Conservation (phyloP, 2,797 vertebrate species). For the Periparus ater region DNA sequence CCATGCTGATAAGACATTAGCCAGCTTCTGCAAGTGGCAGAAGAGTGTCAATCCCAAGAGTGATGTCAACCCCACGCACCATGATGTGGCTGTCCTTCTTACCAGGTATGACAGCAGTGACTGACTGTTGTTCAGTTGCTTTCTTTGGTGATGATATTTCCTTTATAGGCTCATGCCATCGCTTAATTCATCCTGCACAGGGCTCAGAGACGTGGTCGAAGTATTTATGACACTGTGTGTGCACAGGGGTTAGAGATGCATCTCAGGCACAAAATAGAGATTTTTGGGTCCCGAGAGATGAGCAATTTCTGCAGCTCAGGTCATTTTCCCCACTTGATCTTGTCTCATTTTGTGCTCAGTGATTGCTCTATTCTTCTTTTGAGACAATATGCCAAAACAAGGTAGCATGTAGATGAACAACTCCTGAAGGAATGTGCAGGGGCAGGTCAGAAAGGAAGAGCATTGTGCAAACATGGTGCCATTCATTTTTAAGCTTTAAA, state of each 20-base stretch:
- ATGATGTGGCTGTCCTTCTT: constrained; percentile 91
- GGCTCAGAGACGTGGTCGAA: neutral
- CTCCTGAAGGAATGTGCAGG: neutral
- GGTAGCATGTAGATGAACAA: neutral
- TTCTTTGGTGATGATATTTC: neutral
- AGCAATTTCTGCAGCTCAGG: neutral
- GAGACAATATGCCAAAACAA: neutral
- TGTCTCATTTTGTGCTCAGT: neutral
- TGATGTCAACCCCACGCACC: constrained; percentile 92
- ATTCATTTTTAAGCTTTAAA: neutral
- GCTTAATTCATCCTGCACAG: neutral
- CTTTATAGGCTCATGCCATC: neutral
- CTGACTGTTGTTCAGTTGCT: neutral
- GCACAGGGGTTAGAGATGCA: neutral
- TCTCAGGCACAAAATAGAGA: neutral
- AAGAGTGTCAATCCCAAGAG: constrained; percentile 95
- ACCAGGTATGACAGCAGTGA: constrained; percentile 81
- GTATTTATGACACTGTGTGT: neutral
- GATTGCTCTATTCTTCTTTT: neutral
- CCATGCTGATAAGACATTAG: constrained; percentile 91
- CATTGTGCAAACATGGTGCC: neutral
- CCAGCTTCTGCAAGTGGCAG: constrained; percentile 98
- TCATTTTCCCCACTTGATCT: neutral
- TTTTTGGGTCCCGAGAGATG: neutral
- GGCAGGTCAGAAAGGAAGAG: neutral